Conservation (phyloP, 2,888 invertebrate species). For the Eucera pruinosa region DNA sequence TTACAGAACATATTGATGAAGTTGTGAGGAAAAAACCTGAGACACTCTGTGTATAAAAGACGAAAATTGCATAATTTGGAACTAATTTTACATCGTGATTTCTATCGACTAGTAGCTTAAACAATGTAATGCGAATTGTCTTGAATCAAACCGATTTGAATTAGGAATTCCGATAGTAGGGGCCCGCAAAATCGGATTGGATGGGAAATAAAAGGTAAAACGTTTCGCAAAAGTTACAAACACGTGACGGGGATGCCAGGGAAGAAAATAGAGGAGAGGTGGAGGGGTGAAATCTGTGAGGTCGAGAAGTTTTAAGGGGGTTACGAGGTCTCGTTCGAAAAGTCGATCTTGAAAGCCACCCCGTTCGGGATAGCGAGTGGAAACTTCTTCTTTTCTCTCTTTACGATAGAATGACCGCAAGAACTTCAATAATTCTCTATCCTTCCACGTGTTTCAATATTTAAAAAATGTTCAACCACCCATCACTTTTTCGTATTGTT, state of each 20-base stretch:
- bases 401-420: constrained; percentile 18
- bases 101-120: too few species aligned
- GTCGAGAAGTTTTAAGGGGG: constrained; percentile 66
- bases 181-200: not conserved
- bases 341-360: constrained; percentile 56
- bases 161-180: constrained; percentile 9
- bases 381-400: constrained; percentile 27
- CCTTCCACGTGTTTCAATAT: constrained; percentile 46
- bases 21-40: too few species aligned
- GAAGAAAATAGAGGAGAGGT: constrained; percentile 28
- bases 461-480: constrained; percentile 48
- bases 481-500: constrained; percentile 20
- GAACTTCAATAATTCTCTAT: constrained; percentile 50
- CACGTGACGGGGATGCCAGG: constrained; percentile 43
- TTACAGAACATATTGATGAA: too few species aligned
- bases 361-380: constrained; percentile 31
- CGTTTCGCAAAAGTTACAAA: constrained; percentile 55
- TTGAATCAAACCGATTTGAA: not conserved
- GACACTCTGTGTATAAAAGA: too few species aligned
- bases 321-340: constrained; percentile 66
- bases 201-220: constrained; percentile 22
- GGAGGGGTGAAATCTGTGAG: constrained; percentile 44
- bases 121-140: not conserved
- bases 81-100: too few species aligned
- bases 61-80: too few species aligned